A percentile compares a stretch with the other conserved stretches of the same genome.
These are phyloP conservation scores for Syngnathus acus DNA, from an alignment of 2,797 vertebrate species.

Conservation along the genomic window DNA sequence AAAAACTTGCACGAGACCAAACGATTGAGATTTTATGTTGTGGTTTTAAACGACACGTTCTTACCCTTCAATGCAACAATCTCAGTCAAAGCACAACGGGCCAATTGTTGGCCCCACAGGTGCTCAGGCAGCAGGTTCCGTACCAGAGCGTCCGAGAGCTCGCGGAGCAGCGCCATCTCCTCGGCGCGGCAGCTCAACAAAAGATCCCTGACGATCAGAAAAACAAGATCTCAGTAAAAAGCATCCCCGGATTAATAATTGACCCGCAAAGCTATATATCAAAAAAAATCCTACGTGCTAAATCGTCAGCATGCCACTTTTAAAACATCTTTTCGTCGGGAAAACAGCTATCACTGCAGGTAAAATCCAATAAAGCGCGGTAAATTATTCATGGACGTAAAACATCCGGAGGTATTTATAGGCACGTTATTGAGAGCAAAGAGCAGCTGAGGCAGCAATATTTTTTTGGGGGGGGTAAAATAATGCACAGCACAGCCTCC, in stretches of 20 bases:
- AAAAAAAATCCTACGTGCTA: neutral
- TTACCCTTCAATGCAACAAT: constrained; percentile 72
- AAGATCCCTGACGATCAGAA: constrained; percentile 16
- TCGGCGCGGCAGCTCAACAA: constrained; percentile 58
- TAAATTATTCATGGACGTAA: constrained; percentile 43
- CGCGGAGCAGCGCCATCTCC: constrained; percentile 63
- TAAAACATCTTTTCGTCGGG: constrained; percentile 10
- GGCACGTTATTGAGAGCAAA: constrained; percentile 29
- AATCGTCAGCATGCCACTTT: constrained; percentile 5
- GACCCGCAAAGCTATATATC: constrained; percentile 10
- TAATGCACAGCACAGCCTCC: neutral
- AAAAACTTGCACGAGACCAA: neutral
- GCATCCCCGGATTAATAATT: constrained; percentile 1
- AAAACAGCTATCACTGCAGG: constrained; percentile 6
- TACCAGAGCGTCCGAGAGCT: constrained; percentile 63
- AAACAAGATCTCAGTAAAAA: neutral
- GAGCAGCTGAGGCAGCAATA: constrained; percentile 17
- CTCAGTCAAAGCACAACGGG: constrained; percentile 69
- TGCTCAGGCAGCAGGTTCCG: constrained; percentile 65
- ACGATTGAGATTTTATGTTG: neutral
- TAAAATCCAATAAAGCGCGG: constrained; percentile 19
- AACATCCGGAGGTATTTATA: constrained; percentile 27
- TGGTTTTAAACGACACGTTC: constrained; percentile 11
- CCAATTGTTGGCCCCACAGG: constrained; percentile 57
- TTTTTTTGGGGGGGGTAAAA: neutral